These are phyloP conservation scores for Entosphenus tridentatus DNA, from an alignment of 2,113 vertebrate genomes.

Conservation along the genomic window DNA sequence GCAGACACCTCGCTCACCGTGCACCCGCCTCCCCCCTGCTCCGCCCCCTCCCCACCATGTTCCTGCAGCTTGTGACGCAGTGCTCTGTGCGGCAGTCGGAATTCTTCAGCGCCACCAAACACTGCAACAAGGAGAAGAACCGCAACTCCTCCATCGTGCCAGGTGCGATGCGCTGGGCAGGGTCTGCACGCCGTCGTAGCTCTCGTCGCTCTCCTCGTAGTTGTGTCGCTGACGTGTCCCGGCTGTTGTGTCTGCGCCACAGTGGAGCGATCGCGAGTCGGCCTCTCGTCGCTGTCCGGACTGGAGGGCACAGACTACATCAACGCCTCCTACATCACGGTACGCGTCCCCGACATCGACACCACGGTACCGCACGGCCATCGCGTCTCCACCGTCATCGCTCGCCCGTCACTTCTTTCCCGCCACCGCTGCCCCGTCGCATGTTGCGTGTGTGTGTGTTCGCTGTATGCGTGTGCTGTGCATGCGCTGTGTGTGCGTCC, in stretches of 20 bases:
- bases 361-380: too few relatives aligned
- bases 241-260: constrained; percentile 10
- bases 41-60: neutral
- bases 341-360: constrained; percentile 21
- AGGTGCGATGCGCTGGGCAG: constrained; percentile 29
- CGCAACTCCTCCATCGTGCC: constrained; percentile 74
- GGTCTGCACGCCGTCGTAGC: too few relatives aligned
- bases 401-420: too few relatives aligned
- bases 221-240: too few relatives aligned
- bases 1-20: too few relatives aligned
- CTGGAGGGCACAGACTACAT: constrained; percentile 89
- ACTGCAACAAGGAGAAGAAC: constrained; percentile 92
- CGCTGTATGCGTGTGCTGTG: too few relatives aligned
- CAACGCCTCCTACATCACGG: constrained; percentile 93
- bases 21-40: too few relatives aligned
- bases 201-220: too few relatives aligned
- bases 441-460: too few relatives aligned
- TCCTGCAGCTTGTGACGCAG: constrained; percentile 55
- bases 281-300: constrained; percentile 57
- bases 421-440: too few relatives aligned
- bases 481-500: neutral
- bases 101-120: constrained; percentile 73
- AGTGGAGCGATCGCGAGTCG: constrained; percentile 70
- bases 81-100: constrained; percentile 61
- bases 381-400: too few relatives aligned